Conservation (phyloP, 1,140 invertebrate species). For the Dendroctonus valens region DNA sequence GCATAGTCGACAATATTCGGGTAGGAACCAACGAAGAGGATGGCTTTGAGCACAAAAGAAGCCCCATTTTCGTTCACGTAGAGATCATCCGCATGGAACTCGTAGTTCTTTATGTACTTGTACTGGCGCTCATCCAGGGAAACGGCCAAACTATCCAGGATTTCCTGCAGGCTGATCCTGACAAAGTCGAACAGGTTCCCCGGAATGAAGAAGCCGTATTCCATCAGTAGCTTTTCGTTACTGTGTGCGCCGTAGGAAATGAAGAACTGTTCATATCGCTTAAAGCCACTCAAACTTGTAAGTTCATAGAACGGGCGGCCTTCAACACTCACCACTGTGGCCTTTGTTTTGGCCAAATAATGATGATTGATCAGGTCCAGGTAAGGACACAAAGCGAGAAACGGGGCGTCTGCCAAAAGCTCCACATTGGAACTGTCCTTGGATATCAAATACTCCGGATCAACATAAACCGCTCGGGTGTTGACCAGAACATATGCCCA, state of each 20-base stretch:
- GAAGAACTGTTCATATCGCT: conserved; percentile 64
- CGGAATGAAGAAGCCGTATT: conserved; percentile 73
- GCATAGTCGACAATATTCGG: conserved; percentile 32
- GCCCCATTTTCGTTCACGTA: conserved; percentile 48
- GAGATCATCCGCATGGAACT: conserved; percentile 52
- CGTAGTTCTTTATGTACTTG: conserved; percentile 55
- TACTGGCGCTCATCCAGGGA: conserved; percentile 48
- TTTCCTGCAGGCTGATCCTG: conserved; percentile 52
- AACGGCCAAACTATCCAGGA: conserved; percentile 49
- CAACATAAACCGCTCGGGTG: conserved; percentile 67
- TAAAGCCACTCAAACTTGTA: conserved; percentile 51
- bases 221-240: conserved; percentile 65
- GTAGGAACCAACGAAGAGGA: conserved; percentile 48
- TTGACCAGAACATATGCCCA: conserved; percentile 74
- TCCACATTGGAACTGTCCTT: conserved; percentile 10
- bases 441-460: conserved; percentile 45
- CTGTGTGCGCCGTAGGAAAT: conserved; percentile 74
- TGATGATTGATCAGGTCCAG: conserved; percentile 80
- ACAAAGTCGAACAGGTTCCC: conserved; percentile 63
- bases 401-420: conserved; percentile 54
- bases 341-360: conserved; percentile 54
- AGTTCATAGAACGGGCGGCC: conserved; percentile 57
- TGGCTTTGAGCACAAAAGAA: conserved; percentile 52
- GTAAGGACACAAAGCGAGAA: conserved; percentile 71
- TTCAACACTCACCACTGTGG: conserved; percentile 49